These are phyloP conservation scores for Salvelinus alpinus DNA, from an alignment of 2,113 vertebrate species.

Conservation along the genomic window DNA sequence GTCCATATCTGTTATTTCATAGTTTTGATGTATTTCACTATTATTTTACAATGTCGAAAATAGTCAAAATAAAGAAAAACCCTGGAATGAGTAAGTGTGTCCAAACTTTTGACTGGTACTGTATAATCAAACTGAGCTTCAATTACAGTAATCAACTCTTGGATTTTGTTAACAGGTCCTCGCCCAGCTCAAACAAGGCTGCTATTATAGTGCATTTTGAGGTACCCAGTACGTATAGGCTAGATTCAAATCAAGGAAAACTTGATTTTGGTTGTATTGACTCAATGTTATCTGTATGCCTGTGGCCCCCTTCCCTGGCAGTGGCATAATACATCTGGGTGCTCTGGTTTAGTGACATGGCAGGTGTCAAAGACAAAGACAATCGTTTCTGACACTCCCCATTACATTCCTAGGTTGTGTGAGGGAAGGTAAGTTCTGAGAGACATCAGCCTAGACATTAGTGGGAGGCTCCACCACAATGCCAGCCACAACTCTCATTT, in stretches of 20 bases:
- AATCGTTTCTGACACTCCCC: not conserved
- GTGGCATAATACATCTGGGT: too few species aligned
- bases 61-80: too few species aligned
- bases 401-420: not conserved
- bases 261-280: not conserved
- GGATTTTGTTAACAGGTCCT: not conserved
- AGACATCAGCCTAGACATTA: not conserved
- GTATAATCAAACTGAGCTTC: slow-evolving; percentile 40
- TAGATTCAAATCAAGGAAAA: not conserved
- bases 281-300: not conserved
- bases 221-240: not conserved
- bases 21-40: too few species aligned
- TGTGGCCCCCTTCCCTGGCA: not conserved
- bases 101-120: not conserved
- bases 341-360: not conserved
- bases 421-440: not conserved
- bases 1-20: too few species aligned
- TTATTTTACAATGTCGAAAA: too few species aligned
- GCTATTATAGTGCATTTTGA: not conserved
- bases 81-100: too few species aligned
- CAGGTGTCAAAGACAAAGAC: slow-evolving; percentile 5
- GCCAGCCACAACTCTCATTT: slow-evolving; percentile 3
- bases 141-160: slow-evolving; percentile 21
- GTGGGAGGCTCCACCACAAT: slow-evolving; percentile 2
- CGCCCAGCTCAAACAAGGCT: not conserved